These are phyloP conservation scores for Pseudochromis fuscus DNA, from an alignment of 2,797 vertebrate genomes.

Conservation along the genomic window DNA sequence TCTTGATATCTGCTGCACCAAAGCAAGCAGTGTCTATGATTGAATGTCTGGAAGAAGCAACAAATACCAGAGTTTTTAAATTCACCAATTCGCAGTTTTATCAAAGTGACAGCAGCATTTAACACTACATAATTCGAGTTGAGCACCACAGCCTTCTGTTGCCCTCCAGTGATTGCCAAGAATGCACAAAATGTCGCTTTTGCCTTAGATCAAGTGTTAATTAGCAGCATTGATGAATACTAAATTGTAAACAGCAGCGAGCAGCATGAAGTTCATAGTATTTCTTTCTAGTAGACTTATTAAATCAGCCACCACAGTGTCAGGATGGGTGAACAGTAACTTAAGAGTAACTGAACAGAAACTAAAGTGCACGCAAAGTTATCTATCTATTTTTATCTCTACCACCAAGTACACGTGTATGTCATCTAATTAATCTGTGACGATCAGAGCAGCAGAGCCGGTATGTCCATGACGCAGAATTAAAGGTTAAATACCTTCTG, in stretches of 20 bases:
- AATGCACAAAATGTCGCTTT: conserved; percentile 3
- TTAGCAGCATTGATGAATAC: conserved; percentile 38
- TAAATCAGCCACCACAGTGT: conserved; percentile 23
- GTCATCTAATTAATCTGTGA: conserved; percentile 1
- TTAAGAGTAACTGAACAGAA: too few relatives aligned
- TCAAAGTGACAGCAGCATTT: conserved; percentile 12
- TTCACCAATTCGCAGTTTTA: conserved; percentile 6
- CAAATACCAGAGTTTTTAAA: background rate
- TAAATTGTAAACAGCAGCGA: too few relatives aligned
- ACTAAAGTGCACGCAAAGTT: too few relatives aligned
- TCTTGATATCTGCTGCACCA: conserved; percentile 7
- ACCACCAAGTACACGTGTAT: too few relatives aligned
- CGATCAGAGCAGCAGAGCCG: conserved; percentile 6
- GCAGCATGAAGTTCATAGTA: too few relatives aligned
- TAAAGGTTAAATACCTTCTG: background rate
- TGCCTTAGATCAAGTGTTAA: conserved; percentile 31
- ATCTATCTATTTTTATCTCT: too few relatives aligned
- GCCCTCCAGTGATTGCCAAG: conserved; percentile 4
- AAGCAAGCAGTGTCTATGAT: background rate
- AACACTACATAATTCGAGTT: conserved; percentile 6
- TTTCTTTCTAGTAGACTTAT: too few relatives aligned
- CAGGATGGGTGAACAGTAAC: background rate
- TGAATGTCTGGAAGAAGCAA: background rate
- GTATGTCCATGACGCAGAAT: background rate
- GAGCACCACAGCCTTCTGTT: conserved; percentile 13